These are phyloP conservation scores for Conchocele bisecta DNA, from an alignment of 2,888 invertebrate species.

Conservation along the genomic window DNA sequence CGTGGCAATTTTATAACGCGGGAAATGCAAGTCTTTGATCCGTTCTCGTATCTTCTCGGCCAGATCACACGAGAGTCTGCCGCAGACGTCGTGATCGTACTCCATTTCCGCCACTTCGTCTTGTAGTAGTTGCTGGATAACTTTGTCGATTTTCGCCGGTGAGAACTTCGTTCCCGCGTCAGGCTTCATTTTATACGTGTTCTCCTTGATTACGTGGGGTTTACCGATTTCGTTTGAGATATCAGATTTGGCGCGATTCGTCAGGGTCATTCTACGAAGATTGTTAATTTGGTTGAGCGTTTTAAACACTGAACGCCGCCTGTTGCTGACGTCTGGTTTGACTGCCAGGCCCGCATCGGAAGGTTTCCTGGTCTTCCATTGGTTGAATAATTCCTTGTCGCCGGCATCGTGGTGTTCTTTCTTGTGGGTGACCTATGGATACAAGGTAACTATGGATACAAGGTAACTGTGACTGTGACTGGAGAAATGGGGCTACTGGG, in stretches of 20 bases:
- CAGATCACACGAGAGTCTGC: slow-evolving; percentile 56
- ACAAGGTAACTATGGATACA: too few species aligned
- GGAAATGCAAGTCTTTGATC: slow-evolving; percentile 59
- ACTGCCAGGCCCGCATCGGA: too few species aligned
- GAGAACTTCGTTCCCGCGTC: slow-evolving; percentile 51
- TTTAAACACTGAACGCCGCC: too few species aligned
- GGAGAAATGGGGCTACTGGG: too few species aligned
- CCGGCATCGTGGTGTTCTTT: too few species aligned
- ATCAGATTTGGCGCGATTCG: slow-evolving; percentile 47
- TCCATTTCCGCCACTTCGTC: slow-evolving; percentile 45
- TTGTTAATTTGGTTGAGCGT: too few species aligned
- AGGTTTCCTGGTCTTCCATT: too few species aligned
- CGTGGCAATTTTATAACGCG: slow-evolving; percentile 62
- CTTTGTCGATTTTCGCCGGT: slow-evolving; percentile 31
- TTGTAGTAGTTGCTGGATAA: slow-evolving; percentile 46
- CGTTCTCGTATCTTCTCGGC: slow-evolving; percentile 57
- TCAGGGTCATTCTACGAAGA: slow-evolving; percentile 42
- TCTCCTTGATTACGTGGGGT: slow-evolving; percentile 57
- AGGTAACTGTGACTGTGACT: too few species aligned
- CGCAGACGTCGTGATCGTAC: slow-evolving; percentile 53
- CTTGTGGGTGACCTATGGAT: too few species aligned
- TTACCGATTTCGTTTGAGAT: slow-evolving; percentile 46
- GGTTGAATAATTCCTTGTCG: too few species aligned
- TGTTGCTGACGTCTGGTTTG: too few species aligned
- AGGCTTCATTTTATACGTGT: slow-evolving; percentile 67